Evolutionary conservation across 2,113 vertebrate genomes (phyloP).

Genomic region (Boulengeromyrus knoepffleri): DNA sequence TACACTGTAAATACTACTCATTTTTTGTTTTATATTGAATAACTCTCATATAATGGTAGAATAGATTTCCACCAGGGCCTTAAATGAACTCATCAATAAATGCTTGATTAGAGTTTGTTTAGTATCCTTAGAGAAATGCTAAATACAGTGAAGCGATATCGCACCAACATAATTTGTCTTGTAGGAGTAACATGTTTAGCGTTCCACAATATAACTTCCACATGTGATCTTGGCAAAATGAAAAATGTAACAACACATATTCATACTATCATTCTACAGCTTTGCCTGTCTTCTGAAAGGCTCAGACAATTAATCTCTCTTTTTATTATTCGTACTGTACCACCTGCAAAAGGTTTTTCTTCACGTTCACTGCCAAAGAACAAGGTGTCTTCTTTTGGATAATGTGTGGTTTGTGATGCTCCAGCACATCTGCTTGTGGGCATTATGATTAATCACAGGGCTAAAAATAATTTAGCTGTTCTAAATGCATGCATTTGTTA

Average conservation of each 20-base stretch:
- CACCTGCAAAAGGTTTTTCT: not conserved
- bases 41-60: not conserved
- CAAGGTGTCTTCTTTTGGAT: slow-evolving; percentile 9
- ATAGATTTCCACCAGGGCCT: not conserved
- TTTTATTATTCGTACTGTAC: not conserved
- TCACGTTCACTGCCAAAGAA: not conserved
- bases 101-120: not conserved
- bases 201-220: not conserved
- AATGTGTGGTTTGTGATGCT: not conserved
- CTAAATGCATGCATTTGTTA: slow-evolving; percentile 16
- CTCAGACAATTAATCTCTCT: not conserved
- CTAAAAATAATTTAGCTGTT: slow-evolving; percentile 19
- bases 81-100: not conserved
- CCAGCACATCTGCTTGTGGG: slow-evolving; percentile 12
- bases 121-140: not conserved
- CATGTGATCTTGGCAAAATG: not conserved
- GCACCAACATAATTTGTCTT: not conserved
- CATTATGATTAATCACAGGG: slow-evolving; percentile 21
- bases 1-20: not conserved
- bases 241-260: not conserved
- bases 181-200: not conserved
- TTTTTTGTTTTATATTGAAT: not conserved
- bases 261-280: not conserved
- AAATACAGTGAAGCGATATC: not conserved
- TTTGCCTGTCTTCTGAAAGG: not conserved